Conservation (phyloP, 2,113 vertebrate genomes). For the Trochalopteron elliotii region DNA sequence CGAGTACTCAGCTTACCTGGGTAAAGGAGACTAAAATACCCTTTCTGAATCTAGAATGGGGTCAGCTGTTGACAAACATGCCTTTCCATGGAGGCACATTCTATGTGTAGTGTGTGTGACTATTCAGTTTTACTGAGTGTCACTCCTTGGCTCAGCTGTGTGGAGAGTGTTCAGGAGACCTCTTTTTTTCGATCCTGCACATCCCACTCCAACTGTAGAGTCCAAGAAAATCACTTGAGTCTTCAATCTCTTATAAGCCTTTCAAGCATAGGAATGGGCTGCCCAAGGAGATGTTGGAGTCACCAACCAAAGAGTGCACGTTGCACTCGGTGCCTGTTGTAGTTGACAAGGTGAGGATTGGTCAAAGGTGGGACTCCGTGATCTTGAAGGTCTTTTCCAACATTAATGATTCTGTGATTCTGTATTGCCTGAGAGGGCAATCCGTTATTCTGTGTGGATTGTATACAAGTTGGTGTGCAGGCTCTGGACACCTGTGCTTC, state of each 20-base stretch:
- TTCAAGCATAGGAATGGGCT: neutral
- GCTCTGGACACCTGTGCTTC: neutral
- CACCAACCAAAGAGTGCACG: neutral
- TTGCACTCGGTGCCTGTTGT: neutral
- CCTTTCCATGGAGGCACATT: neutral
- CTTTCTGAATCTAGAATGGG: neutral
- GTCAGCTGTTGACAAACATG: neutral
- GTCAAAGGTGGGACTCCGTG: neutral
- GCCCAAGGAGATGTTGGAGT: neutral
- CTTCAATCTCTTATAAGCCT: neutral
- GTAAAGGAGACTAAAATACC: neutral
- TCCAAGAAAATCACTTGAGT: neutral
- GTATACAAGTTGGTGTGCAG: neutral
- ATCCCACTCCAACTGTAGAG: neutral
- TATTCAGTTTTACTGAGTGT: neutral
- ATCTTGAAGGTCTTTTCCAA: neutral
- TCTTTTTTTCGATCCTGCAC: neutral
- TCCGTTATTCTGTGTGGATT: neutral
- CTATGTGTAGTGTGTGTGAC: rapidly evolving
- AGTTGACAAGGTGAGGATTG: neutral
- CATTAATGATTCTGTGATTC: neutral
- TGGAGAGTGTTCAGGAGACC: rapidly evolving
- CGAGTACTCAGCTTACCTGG: neutral
- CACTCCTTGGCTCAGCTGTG: neutral
- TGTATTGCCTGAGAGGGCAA: neutral